phyloP scores from a whole-genome alignment of 2,797 vertebrate species.

The Diplodus sargus region DNA sequence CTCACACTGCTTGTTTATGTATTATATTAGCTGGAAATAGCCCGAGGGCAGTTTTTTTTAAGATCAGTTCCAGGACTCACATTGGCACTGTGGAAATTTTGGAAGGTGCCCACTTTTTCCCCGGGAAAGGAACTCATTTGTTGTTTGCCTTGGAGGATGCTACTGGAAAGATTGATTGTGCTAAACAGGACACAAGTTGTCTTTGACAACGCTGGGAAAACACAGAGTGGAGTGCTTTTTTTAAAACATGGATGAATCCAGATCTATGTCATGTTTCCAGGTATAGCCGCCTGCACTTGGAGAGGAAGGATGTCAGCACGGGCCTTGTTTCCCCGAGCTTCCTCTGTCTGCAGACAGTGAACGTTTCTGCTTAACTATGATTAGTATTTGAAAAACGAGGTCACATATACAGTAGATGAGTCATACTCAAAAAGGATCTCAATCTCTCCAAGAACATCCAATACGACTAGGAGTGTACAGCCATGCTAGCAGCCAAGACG shows the following conservation, averaged over 20 bases:
- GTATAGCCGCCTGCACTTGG: not conserved
- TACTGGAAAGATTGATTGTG: constrained; percentile 46
- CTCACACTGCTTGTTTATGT: constrained; percentile 24
- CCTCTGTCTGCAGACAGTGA: constrained; percentile 33
- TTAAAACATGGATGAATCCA: not conserved
- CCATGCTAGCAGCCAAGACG: not conserved
- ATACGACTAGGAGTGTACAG: not conserved
- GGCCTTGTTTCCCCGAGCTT: constrained; percentile 22
- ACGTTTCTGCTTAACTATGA: constrained; percentile 20
- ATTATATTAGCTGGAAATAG: constrained; percentile 42
- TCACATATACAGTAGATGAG: constrained; percentile 11
- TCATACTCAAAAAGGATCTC: not conserved
- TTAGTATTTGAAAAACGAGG: not conserved
- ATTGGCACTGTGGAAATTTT: constrained; percentile 49
- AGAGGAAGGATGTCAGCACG: constrained; percentile 35
- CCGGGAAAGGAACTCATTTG: constrained; percentile 44
- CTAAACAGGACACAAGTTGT: constrained; percentile 28
- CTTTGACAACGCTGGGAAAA: constrained; percentile 20
- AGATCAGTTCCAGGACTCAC: constrained; percentile 46
- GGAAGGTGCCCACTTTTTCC: constrained; percentile 32
- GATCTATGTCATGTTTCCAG: constrained; percentile 8
- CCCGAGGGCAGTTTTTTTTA: constrained; percentile 35
- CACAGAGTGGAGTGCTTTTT: constrained; percentile 2
- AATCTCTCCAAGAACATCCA: not conserved
- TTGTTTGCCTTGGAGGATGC: constrained; percentile 48